Evolutionary conservation across 2,113 vertebrate genomes (phyloP), one percentile per base, ranked within the genome.

Genomic region (Ramphastos sulfuratus): DNA sequence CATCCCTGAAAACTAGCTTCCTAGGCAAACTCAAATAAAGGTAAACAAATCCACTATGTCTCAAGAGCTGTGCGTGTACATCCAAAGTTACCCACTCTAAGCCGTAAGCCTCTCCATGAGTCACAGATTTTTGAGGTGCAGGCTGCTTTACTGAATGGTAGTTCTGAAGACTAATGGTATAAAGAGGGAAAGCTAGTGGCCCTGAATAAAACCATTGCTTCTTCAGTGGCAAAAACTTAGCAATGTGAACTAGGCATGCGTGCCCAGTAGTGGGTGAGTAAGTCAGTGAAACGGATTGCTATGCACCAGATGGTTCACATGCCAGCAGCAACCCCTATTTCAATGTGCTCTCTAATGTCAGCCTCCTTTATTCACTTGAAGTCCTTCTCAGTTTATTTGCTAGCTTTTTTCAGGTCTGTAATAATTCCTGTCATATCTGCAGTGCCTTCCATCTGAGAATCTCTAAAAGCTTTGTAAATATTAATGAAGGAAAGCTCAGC

Each of bases 401-500:
- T 93, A 88, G 63, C 82, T 94, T n/a, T 92, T 93, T 92, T 84
- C 82, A 93, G 73, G 77, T 93, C 85, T 92, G 55, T 92, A 96
- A 86, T 92, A 96, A 93, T 95, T 88, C 52, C 82, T 95, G 93
- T 82, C 50, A 35, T 94, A 91, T 90, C 83, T 94, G 78, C 91
- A 94, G 75, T 86, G 95, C 70, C 58, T 91, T 96, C 87, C 75
- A 85, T 95, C 85, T 94, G 85, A 96, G 94, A 90, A 91, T 92
- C 85, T 91, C 76, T 90, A 82, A 96, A 95, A 93, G 90, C 93
- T 95, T 91, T 90, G 93, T 96, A 94, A 96, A 96, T 96, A 96
- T 96, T 96, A 95, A 96, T 96, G 95, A 96, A 93, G 87, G 52
- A 93, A 90, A 90, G 85, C 91, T 91, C 74, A 91, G 73, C 70